phyloP scores from a whole-genome alignment of 2,113 vertebrate genomes.

The Phalacrocorax brasilianus region DNA sequence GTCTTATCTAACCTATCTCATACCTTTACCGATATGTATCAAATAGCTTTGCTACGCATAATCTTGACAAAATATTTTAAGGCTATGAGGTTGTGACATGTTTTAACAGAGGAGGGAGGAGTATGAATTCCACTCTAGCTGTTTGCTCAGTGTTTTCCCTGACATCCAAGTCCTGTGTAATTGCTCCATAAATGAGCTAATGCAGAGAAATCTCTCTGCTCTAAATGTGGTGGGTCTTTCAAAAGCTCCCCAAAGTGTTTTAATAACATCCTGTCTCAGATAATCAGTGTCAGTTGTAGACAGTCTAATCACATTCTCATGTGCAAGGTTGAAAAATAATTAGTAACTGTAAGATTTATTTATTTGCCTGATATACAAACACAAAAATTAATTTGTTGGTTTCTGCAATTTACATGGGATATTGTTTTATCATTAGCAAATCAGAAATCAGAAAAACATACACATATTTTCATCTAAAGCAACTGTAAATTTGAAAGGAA shows the following conservation, averaged over 20 bases:
- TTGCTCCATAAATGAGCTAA: constrained; percentile 37
- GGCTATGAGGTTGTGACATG: neutral
- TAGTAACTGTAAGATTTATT: constrained; percentile 39
- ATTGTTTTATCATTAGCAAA: neutral
- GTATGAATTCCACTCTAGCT: neutral
- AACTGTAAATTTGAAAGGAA: neutral
- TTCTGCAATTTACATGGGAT: neutral
- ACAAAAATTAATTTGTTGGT: constrained; percentile 5
- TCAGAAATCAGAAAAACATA: neutral
- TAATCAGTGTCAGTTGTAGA: constrained; percentile 39
- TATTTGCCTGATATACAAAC: constrained; percentile 36
- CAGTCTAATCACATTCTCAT: constrained; percentile 40
- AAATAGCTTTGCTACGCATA: neutral
- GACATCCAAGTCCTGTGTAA: neutral
- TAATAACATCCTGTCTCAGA: constrained; percentile 59
- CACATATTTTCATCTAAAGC: neutral
- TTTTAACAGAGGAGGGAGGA: neutral
- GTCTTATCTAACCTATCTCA: neutral
- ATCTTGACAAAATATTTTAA: neutral
- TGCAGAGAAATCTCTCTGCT: constrained; percentile 8
- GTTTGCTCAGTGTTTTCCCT: neutral
- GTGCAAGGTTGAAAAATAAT: constrained; percentile 55
- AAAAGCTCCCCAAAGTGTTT: constrained; percentile 47
- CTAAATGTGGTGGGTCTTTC: constrained; percentile 7
- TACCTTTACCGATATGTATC: neutral